These are phyloP conservation scores for Agrochola lota DNA, from an alignment of 2,888 invertebrate genomes.

Conservation along the genomic window DNA sequence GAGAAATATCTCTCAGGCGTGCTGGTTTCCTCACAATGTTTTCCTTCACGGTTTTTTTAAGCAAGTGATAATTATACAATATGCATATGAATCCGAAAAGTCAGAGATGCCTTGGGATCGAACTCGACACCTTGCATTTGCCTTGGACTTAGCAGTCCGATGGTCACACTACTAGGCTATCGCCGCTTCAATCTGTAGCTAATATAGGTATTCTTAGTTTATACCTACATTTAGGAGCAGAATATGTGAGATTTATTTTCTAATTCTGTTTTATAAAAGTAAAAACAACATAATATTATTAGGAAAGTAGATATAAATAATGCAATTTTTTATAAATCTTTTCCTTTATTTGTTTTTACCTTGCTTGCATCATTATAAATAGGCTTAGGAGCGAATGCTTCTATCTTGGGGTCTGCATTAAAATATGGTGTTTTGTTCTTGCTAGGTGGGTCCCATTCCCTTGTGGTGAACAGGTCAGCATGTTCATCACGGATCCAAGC, in stretches of 20 bases:
- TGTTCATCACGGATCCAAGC: conserved; percentile 95
- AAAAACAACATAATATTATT: not conserved
- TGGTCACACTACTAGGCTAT: too few species aligned
- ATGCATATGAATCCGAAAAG: too few species aligned
- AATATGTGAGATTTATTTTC: not conserved
- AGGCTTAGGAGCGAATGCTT: conserved; percentile 93
- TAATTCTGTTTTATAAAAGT: not conserved
- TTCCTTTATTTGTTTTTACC: conserved; percentile 74
- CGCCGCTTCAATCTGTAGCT: too few species aligned
- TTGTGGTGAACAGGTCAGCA: conserved; percentile 92
- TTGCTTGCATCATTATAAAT: conserved; percentile 93
- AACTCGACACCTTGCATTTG: too few species aligned
- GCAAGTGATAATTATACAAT: too few species aligned
- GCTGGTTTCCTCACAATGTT: too few species aligned
- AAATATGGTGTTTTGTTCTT: conserved; percentile 85
- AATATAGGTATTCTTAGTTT: not conserved
- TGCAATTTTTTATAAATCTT: not conserved
- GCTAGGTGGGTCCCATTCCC: conserved; percentile 92
- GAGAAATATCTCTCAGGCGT: too few species aligned
- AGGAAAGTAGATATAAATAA: not conserved
- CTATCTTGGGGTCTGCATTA: conserved; percentile 91
- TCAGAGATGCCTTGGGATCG: too few species aligned
- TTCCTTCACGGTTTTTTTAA: too few species aligned
- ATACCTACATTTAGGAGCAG: not conserved
- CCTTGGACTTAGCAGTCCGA: too few species aligned